Base-by-base conservation (phyloP, 2,113 vertebrate species). In the Alethe castanea region DNA sequence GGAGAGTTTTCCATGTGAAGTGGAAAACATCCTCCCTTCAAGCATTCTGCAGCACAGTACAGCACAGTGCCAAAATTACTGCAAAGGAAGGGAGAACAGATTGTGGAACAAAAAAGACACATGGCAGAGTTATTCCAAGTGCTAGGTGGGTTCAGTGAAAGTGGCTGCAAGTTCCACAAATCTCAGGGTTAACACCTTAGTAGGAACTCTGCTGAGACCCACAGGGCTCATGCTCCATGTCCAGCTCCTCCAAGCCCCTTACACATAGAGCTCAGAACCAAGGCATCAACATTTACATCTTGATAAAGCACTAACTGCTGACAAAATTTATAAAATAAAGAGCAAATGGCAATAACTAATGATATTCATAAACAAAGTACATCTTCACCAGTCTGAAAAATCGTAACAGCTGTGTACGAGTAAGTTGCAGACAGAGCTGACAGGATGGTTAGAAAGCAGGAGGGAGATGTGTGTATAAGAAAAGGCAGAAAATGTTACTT, bases 381-480 rank as follows among this genome's bases (percentile, higher is more conserved):
- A 20, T 18, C 64, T 66, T 86, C 23, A 73, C 6, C 16, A 50
- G 20, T 40, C 48, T 50, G 35, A 95, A 88, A 94, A 86, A 50
- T 19, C 9, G 1, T 12, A 66, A 17, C 26, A 76, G 28, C 14
- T 69, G 19, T 22, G 22, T 13, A 44, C 7, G 45, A 33, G 18
- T 50, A 74, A 61, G 6, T 5, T 57, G 47, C 5, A 60, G 14
- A 60, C 1, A 67, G 17, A 31, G 6, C 33, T 47, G 40, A 72
- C 33, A 83, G 6, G 22, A 70, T 6, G 18, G 33, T 61, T 45
- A 66, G 42, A 66, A 77, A 70, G 60, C 36, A 69, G 9, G 8
- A 66, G 6, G 3, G 7, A 4, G 4, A 35, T 0, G 1, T 1
- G 3, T 33, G 5, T 36, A 5, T 11, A 78, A 48, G 23, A 56